Percentiles rank a stretch among this genome's conserved stretches.
Conservation (phyloP, 2,797 vertebrate species). For the Threskiornis aethiopicus region DNA sequence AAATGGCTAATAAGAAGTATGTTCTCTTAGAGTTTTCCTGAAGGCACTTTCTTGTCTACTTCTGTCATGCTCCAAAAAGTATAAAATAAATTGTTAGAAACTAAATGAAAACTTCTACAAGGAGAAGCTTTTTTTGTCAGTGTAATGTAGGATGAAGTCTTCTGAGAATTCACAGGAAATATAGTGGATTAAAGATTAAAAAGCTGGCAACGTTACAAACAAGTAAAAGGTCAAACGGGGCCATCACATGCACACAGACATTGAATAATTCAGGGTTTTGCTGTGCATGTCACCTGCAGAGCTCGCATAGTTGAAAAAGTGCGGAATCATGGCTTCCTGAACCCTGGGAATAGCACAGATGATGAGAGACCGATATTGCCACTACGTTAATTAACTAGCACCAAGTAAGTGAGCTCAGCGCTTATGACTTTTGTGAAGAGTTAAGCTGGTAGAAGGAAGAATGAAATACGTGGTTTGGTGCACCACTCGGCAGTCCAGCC, state of each 20-base stretch:
- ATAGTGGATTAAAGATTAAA: conserved; percentile 26
- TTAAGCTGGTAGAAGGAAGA: neutral
- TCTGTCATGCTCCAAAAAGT: conserved; percentile 27
- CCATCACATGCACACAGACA: neutral
- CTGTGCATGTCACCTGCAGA: neutral
- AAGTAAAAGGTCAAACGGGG: neutral
- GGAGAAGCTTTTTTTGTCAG: conserved; percentile 1
- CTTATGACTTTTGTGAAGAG: neutral
- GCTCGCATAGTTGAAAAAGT: neutral
- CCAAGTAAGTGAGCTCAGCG: neutral
- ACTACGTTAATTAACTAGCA: neutral
- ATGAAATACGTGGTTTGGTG: rapidly evolving
- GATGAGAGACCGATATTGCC: neutral
- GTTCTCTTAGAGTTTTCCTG: conserved; percentile 21
- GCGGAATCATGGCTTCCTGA: neutral
- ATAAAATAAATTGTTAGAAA: conserved; percentile 33
- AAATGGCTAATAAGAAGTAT: neutral
- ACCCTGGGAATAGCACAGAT: neutral
- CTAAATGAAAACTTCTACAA: conserved; percentile 26
- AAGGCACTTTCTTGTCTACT: conserved; percentile 18
- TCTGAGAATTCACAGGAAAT: conserved; percentile 17
- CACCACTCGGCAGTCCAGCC: neutral
- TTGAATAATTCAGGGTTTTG: conserved; percentile 48
- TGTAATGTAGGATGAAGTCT: neutral
- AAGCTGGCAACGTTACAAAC: conserved; percentile 8